These are phyloP conservation scores for Lissonota sp. DNA, from an alignment of 2,888 invertebrate genomes.

Conservation along the genomic window DNA sequence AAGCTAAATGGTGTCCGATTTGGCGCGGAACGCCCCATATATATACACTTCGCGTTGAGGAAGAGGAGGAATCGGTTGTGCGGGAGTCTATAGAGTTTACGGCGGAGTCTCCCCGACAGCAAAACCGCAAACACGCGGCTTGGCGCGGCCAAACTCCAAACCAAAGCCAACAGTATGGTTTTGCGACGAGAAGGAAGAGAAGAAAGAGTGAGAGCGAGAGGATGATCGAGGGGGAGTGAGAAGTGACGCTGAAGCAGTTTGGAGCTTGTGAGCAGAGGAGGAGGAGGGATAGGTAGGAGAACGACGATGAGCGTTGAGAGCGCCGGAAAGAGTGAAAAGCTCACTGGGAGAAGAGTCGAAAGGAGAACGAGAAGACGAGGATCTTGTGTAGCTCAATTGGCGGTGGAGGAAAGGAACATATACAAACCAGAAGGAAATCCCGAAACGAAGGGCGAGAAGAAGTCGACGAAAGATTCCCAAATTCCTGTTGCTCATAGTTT, in stretches of 20 bases:
- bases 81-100: conserved; percentile 72
- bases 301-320: conserved; percentile 4
- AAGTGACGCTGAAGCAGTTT: background rate
- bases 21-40: conserved; percentile 3
- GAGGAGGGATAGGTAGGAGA: conserved; percentile 14
- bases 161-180: conserved; percentile 82
- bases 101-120: conserved; percentile 78
- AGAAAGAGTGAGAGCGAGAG: conserved; percentile 65
- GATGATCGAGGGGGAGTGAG: conserved; percentile 1
- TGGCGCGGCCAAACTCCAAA: conserved; percentile 82
- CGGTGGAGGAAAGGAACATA: conserved; percentile 26
- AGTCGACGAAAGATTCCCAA: conserved; percentile 56
- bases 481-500: conserved; percentile 59
- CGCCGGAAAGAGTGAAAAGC: conserved; percentile 3
- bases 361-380: conserved; percentile 16
- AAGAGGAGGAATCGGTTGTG: conserved; percentile 11
- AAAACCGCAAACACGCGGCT: conserved; percentile 83
- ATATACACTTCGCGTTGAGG: conserved; percentile 57
- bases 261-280: background rate
- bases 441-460: conserved; percentile 11
- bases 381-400: conserved; percentile 76
- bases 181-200: conserved; percentile 69
- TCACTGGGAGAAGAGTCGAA: background rate
- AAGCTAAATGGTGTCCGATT: too few relatives aligned
- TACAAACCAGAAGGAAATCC: conserved; percentile 40